Conservation (phyloP, 2,113 vertebrate genomes). For the Ophthalmotilapia sp. region DNA sequence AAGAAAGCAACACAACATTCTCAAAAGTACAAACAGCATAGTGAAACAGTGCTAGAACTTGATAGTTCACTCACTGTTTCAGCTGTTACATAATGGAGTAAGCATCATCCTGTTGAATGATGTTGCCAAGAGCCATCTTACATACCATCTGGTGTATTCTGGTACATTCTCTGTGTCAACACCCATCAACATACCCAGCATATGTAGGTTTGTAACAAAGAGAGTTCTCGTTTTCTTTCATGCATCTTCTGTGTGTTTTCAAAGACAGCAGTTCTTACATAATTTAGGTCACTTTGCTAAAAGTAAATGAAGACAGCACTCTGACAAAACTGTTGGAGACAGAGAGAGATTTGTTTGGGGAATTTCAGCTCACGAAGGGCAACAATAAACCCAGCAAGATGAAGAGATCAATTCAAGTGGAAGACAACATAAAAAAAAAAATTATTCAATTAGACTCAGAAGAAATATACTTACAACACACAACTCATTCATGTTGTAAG, state of each 20-base stretch:
- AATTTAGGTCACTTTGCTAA: background rate
- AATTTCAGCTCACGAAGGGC: background rate
- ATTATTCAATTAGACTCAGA: accelerated
- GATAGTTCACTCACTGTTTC: background rate
- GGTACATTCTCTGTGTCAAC: background rate
- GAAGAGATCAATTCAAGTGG: background rate
- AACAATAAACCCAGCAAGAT: background rate
- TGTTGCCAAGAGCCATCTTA: background rate
- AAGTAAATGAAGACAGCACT: background rate
- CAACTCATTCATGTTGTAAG: too few species aligned
- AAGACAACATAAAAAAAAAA: background rate
- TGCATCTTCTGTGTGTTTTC: background rate
- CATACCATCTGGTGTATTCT: background rate
- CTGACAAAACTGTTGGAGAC: background rate
- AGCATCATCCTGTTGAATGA: background rate
- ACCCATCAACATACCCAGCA: background rate
- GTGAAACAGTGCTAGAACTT: background rate
- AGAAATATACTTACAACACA: background rate
- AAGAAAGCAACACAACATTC: background rate
- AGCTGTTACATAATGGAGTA: background rate
- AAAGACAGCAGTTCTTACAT: background rate
- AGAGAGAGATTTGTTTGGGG: background rate
- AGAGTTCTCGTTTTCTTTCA: background rate
- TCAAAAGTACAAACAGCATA: background rate
- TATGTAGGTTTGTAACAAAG: background rate